Base-by-base conservation (phyloP, 2,113 vertebrate species). In the Corvus hawaiiensis region DNA sequence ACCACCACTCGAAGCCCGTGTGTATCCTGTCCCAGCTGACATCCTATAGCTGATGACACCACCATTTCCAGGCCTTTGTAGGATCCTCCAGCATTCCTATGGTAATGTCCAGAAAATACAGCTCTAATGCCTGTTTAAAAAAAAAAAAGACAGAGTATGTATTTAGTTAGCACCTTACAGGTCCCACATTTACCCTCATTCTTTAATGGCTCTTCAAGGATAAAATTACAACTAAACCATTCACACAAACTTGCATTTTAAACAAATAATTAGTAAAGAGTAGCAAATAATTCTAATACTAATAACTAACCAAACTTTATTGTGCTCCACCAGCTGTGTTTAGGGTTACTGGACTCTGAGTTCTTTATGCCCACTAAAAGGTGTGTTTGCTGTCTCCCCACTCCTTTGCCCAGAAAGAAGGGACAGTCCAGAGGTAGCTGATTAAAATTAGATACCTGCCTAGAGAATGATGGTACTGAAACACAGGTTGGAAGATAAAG, bases 71-170 rank as follows among this genome's bases (percentile, higher is more conserved):
- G 96, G 82, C 98, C 97, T 63, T 75, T 96, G 96, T 98, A 98
- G 93, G 43, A 96, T 4, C 99, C 99, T 30, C 99, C 99, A 1
- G 99, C 99, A 71, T 99, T 99, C 64, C 98, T 97, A 17, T 99
- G 99, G 93, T 99, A 99, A 94, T 99, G 99, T 68, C 99, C 99
- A 1, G 99, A 98, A 98, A 99, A 99, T 35, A 99, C 98, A 3
- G 99, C 99, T 92, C 97, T 99, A 93, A 99, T 55, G 16, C 99
- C 99, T 99, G 97, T 32, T 71, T 28, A 62, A 35, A 48, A 61
- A 55, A 30, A 14, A 6, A 11, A 28, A 13, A 35, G 3, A 62
- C 1, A 43, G 24, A 33, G 30, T 9, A 48, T 62, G 19, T 49
- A 82, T 46, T 61, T 64, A 52, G 71, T 61, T 67, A 41, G 68